These are phyloP conservation scores for Salticus scenicus DNA, from an alignment of 2,888 invertebrate genomes.

Conservation along the genomic window DNA sequence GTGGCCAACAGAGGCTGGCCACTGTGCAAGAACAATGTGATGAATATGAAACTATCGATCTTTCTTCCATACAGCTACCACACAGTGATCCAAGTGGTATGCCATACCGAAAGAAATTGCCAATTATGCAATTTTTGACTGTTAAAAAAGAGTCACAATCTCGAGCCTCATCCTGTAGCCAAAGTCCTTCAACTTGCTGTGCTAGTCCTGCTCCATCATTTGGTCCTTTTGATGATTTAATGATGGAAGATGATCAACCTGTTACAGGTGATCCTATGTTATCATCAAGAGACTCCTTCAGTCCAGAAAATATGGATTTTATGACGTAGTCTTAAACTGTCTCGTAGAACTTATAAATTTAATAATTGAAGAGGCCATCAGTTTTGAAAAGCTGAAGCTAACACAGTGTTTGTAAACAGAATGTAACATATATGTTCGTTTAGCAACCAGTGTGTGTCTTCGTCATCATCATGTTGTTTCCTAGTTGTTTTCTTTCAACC, in stretches of 20 bases:
- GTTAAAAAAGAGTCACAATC: conserved; percentile 37
- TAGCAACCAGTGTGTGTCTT: too few relatives aligned
- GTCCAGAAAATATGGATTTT: conserved; percentile 61
- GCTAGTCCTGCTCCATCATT: conserved; percentile 26
- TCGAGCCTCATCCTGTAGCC: conserved; percentile 43
- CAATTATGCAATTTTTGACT: conserved; percentile 52
- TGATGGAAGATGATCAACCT: conserved; percentile 65
- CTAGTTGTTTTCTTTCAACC: too few relatives aligned
- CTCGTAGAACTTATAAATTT: too few relatives aligned
- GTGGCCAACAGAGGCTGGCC: neutral
- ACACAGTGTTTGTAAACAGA: too few relatives aligned
- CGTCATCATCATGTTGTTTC: too few relatives aligned
- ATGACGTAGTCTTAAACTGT: conserved; percentile 33
- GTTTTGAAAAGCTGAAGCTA: too few relatives aligned
- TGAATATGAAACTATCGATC: neutral
- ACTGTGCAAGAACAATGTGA: conserved; percentile 15
- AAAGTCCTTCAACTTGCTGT: conserved; percentile 31
- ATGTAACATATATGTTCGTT: too few relatives aligned
- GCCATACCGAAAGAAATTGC: conserved; percentile 23
- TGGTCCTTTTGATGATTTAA: conserved; percentile 42
- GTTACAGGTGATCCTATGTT: conserved; percentile 64
- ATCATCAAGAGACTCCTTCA: conserved; percentile 46
- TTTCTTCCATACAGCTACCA: neutral
- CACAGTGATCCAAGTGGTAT: conserved; percentile 21
- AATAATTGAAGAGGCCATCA: too few relatives aligned